Evolutionary conservation across 2,113 vertebrate species (phyloP).

Genomic region (Tonatia bakeri): DNA sequence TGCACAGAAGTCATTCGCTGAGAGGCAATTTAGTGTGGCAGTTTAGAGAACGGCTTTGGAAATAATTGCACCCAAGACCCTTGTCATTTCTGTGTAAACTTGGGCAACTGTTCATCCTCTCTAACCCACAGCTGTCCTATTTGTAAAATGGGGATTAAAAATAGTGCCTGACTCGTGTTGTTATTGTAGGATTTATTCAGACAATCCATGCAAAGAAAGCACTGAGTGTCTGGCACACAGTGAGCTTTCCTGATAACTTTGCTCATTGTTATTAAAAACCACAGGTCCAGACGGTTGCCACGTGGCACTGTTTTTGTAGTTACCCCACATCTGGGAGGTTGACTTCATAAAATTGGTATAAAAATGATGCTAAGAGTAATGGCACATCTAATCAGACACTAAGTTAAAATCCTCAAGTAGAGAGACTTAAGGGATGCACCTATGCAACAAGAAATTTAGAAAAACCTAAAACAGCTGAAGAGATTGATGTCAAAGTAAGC

Average conservation of each 20-base stretch:
- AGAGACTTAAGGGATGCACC: conserved; percentile 30
- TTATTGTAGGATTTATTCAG: background rate
- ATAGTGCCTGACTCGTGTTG: background rate
- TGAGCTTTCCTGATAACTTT: background rate
- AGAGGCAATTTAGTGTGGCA: background rate
- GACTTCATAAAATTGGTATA: background rate
- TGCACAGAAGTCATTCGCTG: background rate
- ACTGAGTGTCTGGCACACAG: background rate
- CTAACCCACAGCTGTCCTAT: background rate
- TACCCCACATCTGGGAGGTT: background rate
- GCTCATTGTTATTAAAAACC: background rate
- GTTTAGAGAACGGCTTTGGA: background rate
- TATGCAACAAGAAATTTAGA: conserved; percentile 29
- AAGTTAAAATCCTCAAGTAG: conserved; percentile 49
- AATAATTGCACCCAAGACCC: background rate
- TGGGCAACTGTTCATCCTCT: background rate
- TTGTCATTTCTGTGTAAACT: background rate
- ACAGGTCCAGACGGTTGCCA: background rate
- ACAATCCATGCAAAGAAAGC: background rate
- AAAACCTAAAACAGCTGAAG: conserved; percentile 70
- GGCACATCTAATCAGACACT: conserved; percentile 46
- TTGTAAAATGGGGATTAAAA: background rate
- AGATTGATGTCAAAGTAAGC: conserved; percentile 67
- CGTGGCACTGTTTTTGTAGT: conserved; percentile 29
- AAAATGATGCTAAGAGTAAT: background rate